phyloP scores from a whole-genome alignment of 2,113 vertebrate genomes.

The Microcebus jonahi region DNA sequence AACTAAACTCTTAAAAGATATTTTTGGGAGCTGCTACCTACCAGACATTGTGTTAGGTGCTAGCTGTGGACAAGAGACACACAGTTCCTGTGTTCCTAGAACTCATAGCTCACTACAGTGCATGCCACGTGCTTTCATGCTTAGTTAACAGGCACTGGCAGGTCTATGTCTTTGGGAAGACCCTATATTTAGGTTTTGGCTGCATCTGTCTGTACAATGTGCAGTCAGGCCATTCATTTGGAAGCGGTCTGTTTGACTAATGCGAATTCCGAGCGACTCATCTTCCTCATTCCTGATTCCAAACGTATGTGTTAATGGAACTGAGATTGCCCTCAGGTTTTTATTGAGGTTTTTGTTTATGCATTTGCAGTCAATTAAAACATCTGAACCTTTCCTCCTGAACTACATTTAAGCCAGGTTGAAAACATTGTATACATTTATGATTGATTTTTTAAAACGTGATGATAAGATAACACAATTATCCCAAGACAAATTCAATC shows the following conservation, averaged over 20 bases:
- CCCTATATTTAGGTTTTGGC: not conserved
- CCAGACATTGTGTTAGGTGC: not conserved
- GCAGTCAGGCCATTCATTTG: not conserved
- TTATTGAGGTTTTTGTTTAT: not conserved
- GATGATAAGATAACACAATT: not conserved
- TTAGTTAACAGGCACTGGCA: not conserved
- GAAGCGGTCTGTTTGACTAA: not conserved
- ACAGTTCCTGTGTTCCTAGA: not conserved
- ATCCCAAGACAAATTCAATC: not conserved
- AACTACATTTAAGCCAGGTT: not conserved
- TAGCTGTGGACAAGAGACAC: not conserved
- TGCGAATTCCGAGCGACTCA: not conserved
- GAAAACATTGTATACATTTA: not conserved
- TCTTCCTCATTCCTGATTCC: slow-evolving; percentile 12
- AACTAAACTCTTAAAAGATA: not conserved
- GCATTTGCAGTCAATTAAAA: not conserved
- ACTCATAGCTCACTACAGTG: not conserved
- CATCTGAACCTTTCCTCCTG: not conserved
- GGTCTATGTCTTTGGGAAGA: not conserved
- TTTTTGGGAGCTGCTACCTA: not conserved
- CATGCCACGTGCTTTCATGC: not conserved
- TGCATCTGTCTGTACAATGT: not conserved
- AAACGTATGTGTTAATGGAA: not conserved
- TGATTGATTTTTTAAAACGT: slow-evolving; percentile 2
- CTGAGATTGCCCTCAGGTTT: not conserved